phyloP scores from a whole-genome alignment of 2,888 invertebrate species.

The Ellobium chinense region DNA sequence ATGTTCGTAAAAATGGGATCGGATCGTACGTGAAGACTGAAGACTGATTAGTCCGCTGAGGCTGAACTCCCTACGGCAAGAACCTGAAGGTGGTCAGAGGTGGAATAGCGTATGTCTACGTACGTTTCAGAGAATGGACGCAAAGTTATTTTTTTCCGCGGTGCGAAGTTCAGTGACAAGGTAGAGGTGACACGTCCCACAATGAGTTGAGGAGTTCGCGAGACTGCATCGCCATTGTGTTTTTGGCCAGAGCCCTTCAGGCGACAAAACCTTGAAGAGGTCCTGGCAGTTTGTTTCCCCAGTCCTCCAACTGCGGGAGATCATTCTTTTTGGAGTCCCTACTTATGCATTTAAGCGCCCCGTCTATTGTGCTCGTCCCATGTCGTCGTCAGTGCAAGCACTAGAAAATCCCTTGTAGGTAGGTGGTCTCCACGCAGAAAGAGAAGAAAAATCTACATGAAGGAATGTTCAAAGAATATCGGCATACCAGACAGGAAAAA shows the following conservation, averaged over 20 bases:
- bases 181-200: conserved; percentile 2
- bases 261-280: neutral
- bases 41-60: too few species aligned
- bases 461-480: neutral
- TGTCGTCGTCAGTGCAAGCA: neutral
- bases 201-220: neutral
- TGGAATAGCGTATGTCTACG: too few species aligned
- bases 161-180: neutral
- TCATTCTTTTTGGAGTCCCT: neutral
- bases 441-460: neutral
- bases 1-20: too few species aligned
- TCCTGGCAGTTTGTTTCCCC: conserved; percentile 3
- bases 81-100: too few species aligned
- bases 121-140: too few species aligned
- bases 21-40: too few species aligned
- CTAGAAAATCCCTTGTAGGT: neutral
- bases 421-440: neutral
- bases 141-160: too few species aligned
- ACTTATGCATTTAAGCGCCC: conserved; percentile 3
- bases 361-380: neutral
- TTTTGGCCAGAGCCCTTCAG: neutral
- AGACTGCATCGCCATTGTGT: neutral
- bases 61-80: too few species aligned
- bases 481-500: neutral
- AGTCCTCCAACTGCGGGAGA: neutral